phyloP scores from a whole-genome alignment of 2,888 invertebrate genomes.

The Neoascia interrupta region DNA sequence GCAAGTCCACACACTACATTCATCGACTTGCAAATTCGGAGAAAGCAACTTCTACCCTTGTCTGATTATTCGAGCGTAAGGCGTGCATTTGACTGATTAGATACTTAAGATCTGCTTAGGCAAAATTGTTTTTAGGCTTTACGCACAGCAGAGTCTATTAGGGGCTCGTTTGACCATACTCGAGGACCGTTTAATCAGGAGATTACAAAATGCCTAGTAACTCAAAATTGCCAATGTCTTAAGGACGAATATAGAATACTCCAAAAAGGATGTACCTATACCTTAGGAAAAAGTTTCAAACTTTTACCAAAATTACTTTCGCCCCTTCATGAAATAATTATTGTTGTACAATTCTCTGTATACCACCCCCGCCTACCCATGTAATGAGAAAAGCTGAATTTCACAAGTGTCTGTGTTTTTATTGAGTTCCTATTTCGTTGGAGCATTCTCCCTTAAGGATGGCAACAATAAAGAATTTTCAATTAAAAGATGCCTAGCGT shows the following conservation, averaged over 20 bases:
- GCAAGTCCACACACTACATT: too few relatives aligned
- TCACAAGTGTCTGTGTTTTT: slow-evolving; percentile 10
- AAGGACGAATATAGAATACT: too few relatives aligned
- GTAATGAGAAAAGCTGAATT: not conserved
- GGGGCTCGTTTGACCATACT: not conserved
- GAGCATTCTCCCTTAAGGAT: not conserved
- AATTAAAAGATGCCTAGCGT: slow-evolving; percentile 32
- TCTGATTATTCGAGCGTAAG: slow-evolving; percentile 72
- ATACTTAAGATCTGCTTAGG: slow-evolving; percentile 24
- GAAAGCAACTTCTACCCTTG: slow-evolving; percentile 36
- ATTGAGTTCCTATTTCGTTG: not conserved
- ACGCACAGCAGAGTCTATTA: not conserved
- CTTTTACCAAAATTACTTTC: too few relatives aligned
- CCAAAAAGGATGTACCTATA: too few relatives aligned
- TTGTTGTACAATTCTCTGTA: too few relatives aligned
- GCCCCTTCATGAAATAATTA: too few relatives aligned
- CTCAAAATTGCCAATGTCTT: too few relatives aligned
- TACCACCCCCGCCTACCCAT: too few relatives aligned
- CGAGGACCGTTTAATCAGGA: too few relatives aligned
- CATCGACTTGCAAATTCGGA: slow-evolving; percentile 49
- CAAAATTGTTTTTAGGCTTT: slow-evolving; percentile 2
- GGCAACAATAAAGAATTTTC: slow-evolving; percentile 12
- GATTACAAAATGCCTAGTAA: too few relatives aligned
- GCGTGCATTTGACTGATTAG: slow-evolving; percentile 72
- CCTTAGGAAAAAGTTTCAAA: too few relatives aligned